Evolutionary conservation across 2,113 vertebrate genomes (phyloP).

Genomic region (Protomyctophum bolini): DNA sequence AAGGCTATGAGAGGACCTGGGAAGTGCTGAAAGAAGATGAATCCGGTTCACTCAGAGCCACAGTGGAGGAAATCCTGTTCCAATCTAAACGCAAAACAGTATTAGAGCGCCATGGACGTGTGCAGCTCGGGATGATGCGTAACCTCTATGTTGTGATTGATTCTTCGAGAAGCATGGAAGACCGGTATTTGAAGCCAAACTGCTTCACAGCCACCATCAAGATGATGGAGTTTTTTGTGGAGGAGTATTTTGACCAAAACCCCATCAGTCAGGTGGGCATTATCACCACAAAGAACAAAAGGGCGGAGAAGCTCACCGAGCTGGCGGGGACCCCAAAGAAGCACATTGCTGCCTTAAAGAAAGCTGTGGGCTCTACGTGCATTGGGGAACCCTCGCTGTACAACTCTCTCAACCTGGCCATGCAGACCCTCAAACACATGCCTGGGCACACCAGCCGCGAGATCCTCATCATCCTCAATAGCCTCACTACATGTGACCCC

Average conservation of each 20-base stretch:
- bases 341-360: conserved; percentile 87
- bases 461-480: conserved; percentile 93
- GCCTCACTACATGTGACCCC: conserved; percentile 96
- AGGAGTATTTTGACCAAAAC: conserved; percentile 98
- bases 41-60: conserved; percentile 93
- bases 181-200: conserved; percentile 95
- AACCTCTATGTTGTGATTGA: conserved; percentile 94
- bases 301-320: conserved; percentile 96
- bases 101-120: conserved; percentile 89
- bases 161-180: conserved; percentile 96
- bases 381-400: conserved; percentile 94
- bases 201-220: conserved; percentile 90
- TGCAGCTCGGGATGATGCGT: conserved; percentile 98
- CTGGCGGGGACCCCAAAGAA: conserved; percentile 94
- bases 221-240: conserved; percentile 93
- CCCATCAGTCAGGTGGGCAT: conserved; percentile 98
- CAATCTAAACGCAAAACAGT: conserved; percentile 93
- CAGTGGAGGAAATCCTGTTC: conserved; percentile 94
- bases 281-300: conserved; percentile 93
- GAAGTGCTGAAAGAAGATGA: conserved; percentile 98
- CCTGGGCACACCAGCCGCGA: conserved; percentile 96
- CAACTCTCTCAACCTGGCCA: conserved; percentile 91
- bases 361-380: conserved; percentile 89
- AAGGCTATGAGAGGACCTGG: conserved; percentile 98
- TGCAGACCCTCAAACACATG: conserved; percentile 95